Evolutionary conservation across 2,797 vertebrate genomes (phyloP), one percentile per base, ranked within the genome.

Genomic region (Luscinia luscinia): DNA sequence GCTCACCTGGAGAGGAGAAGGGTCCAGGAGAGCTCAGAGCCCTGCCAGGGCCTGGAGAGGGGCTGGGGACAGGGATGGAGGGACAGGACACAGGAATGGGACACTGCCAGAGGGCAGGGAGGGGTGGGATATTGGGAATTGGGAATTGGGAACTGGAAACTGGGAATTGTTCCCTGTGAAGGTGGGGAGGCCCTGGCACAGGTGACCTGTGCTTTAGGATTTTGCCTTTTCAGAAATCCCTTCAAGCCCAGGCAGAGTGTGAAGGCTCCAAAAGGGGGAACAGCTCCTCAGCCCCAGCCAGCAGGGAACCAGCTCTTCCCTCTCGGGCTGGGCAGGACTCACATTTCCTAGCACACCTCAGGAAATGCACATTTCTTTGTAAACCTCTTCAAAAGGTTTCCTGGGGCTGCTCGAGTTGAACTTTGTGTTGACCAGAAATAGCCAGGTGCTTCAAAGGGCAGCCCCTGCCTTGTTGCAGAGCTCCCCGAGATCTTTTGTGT

Each of bases 61-160:
- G 67, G 4, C 57, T 54, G 46, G 57, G 57, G 79, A 54, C 79
- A 82, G 79, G 46, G 0, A 0, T 23, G 52, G 45, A 43, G 61
- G 81, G 70, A 32, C 70, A 84, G 70, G 36, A 51, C 11, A 2
- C 43, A 43, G 61, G 52, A 84, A 73, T 73, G 59, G 69, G 73
- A 10, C 23, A 20, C 0, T 62, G 58, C n/a, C 58, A 72, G 43
- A 49, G 61, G 81, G 43, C 36, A 74, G 61, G 62, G 36, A 0
- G 26, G 15, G 46, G 0, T 28, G n/a, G 62, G 72, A 40, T 0
- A 1, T 2, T 36, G 28, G 63, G 45, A 49, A 40, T 0, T 18
- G 3, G 54, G 43, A 20, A 45, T 38, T 38, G 8, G 34, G 34
- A 34, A 34, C 34, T 34, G 34, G 34, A 9, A 34, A 34, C 34